Conservation (phyloP, 2,888 invertebrate genomes). For the Dasypolia templi region DNA sequence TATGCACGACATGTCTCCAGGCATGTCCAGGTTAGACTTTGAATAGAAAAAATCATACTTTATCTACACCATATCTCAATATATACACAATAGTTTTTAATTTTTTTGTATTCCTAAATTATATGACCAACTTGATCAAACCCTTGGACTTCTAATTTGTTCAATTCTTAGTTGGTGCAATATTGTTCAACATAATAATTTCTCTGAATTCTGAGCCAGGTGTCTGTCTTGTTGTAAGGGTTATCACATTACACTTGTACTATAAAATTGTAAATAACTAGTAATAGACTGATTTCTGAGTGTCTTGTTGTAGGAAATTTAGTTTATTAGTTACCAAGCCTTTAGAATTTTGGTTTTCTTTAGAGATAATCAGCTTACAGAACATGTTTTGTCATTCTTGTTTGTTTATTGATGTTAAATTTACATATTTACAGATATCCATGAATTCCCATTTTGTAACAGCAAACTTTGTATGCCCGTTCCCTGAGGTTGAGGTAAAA, state of each 20-base stretch:
- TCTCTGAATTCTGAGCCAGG: background rate
- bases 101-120: background rate
- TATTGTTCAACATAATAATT: background rate
- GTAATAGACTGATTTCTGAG: constrained; percentile 1
- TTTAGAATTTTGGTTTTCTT: background rate
- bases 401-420: background rate
- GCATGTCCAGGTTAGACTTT: background rate
- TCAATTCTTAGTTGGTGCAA: background rate
- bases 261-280: background rate
- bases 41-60: background rate
- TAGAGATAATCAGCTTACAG: background rate
- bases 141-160: background rate
- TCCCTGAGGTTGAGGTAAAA: background rate
- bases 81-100: background rate
- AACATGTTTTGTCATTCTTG: background rate
- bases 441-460: background rate
- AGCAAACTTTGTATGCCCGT: background rate
- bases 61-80: no score
- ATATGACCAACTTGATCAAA: background rate
- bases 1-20: background rate
- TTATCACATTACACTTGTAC: background rate
- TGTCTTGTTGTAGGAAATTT: background rate
- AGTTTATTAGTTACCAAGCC: background rate
- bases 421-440: background rate
- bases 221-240: background rate